phyloP scores from a whole-genome alignment of 2,888 invertebrate genomes.

The Dasysyrphus albostriatus region DNA sequence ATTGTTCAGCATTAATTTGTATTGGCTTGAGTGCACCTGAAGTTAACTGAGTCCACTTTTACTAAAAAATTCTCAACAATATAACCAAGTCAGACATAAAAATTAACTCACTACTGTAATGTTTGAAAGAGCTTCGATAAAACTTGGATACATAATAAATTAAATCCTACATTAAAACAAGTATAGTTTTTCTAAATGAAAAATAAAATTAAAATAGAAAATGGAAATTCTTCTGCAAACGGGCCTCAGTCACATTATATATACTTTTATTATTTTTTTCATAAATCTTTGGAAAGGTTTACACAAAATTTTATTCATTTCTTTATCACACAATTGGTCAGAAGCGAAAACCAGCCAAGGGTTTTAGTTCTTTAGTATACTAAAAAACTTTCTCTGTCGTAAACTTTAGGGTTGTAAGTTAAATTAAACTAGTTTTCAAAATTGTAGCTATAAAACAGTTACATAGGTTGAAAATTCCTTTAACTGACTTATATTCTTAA shows the following conservation, averaged over 20 bases:
- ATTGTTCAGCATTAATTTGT: too few relatives aligned
- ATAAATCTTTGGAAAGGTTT: conserved; percentile 69
- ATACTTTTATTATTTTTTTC: neutral
- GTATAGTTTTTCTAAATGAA: conserved; percentile 20
- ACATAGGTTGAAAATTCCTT: neutral
- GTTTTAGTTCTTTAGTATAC: conserved; percentile 36
- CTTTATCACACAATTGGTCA: conserved; percentile 45
- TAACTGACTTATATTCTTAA: too few relatives aligned
- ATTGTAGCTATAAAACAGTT: neutral
- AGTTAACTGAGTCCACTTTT: conserved; percentile 23
- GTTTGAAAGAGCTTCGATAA: conserved; percentile 82
- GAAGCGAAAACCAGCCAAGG: conserved; percentile 70
- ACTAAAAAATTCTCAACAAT: neutral
- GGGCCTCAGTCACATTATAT: neutral
- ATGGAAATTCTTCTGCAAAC: neutral
- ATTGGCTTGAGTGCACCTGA: neutral
- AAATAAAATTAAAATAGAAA: too few relatives aligned
- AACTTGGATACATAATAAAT: conserved; percentile 73
- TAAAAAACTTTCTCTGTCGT: neutral
- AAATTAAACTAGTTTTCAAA: neutral
- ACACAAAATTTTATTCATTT: conserved; percentile 47
- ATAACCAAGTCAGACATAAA: conserved; percentile 30
- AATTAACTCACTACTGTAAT: conserved; percentile 79
- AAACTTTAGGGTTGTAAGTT: conserved; percentile 38
- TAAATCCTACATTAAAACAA: conserved; percentile 26